These are phyloP conservation scores for Meiosimyza decipiens DNA, from an alignment of 2,888 invertebrate genomes.

Conservation along the genomic window DNA sequence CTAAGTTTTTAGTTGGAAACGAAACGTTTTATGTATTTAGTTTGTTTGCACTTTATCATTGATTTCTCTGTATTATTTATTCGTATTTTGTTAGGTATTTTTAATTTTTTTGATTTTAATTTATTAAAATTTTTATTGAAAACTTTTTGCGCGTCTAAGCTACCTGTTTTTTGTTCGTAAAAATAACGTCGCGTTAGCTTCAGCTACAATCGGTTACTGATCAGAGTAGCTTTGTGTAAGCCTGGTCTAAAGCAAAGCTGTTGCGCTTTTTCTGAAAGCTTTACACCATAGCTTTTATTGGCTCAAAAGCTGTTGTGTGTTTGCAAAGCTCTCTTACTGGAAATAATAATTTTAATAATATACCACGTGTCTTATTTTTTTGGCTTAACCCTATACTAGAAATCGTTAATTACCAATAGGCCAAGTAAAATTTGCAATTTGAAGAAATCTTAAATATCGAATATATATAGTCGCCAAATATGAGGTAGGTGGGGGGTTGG, in stretches of 20 bases:
- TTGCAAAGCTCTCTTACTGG: no score
- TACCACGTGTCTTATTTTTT: background rate
- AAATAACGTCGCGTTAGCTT: slow-evolving; percentile 55
- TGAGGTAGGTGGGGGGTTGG: no score
- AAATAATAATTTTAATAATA: background rate
- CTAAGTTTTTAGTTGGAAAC: no score
- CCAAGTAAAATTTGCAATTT: background rate
- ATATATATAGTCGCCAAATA: no score
- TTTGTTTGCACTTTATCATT: background rate
- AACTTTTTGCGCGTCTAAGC: slow-evolving; percentile 6
- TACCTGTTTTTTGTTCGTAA: slow-evolving; percentile 18
- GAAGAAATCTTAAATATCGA: no score
- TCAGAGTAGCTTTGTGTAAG: slow-evolving; percentile 26
- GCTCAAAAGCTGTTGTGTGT: no score
- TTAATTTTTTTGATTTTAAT: background rate
- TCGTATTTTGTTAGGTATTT: background rate
- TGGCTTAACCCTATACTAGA: no score
- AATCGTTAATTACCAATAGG: background rate
- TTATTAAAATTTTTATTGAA: background rate
- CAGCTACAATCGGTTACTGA: slow-evolving; percentile 55
- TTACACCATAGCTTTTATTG: slow-evolving; percentile 1
- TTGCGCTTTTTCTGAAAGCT: background rate
- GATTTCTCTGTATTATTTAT: slow-evolving; percentile 23
- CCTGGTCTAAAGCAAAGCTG: slow-evolving; percentile 39
- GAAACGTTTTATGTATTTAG: background rate